A percentile compares a stretch with the other conserved stretches of the same genome.
phyloP scores from a whole-genome alignment of 2,113 vertebrate species.

The Percopsis transmontana region DNA sequence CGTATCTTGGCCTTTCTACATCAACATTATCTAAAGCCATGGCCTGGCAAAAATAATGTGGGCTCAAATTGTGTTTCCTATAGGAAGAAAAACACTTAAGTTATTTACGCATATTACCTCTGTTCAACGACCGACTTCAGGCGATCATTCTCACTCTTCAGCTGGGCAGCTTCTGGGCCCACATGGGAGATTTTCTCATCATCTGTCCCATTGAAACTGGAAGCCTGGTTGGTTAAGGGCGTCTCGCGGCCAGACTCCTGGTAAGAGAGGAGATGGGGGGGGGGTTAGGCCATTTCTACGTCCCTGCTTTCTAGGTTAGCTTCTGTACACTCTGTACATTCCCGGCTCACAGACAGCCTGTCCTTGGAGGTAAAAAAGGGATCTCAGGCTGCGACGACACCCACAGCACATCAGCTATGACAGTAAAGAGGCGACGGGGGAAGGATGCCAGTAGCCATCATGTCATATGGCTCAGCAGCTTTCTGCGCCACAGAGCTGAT shows the following conservation, averaged over 20 bases:
- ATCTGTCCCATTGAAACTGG: conserved; percentile 94
- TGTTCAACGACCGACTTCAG: conserved; percentile 89
- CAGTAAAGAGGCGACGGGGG: conserved; percentile 19
- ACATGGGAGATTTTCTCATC: conserved; percentile 90
- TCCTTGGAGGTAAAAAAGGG: background rate
- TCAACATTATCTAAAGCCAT: too few species aligned
- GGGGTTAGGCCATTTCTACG: background rate
- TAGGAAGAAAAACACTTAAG: background rate
- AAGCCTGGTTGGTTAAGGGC: conserved; percentile 83
- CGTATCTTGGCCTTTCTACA: too few species aligned
- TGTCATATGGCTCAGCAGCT: conserved; percentile 44
- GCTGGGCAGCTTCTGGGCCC: conserved; percentile 77
- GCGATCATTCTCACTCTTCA: conserved; percentile 89
- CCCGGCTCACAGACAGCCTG: conserved; percentile 5
- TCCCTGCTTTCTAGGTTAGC: too few species aligned
- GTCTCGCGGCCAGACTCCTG: conserved; percentile 88
- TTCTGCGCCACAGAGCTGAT: conserved; percentile 27
- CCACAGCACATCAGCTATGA: conserved; percentile 22
- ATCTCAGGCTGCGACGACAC: background rate
- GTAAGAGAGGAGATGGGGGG: background rate
- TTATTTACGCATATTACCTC: conserved; percentile 75
- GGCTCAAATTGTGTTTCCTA: too few species aligned
- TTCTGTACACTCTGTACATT: too few species aligned
- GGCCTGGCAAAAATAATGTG: too few species aligned
- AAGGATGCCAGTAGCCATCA: conserved; percentile 47